These are phyloP conservation scores for Gyps fulvus DNA, from an alignment of 2,113 vertebrate species.

Conservation along the genomic window DNA sequence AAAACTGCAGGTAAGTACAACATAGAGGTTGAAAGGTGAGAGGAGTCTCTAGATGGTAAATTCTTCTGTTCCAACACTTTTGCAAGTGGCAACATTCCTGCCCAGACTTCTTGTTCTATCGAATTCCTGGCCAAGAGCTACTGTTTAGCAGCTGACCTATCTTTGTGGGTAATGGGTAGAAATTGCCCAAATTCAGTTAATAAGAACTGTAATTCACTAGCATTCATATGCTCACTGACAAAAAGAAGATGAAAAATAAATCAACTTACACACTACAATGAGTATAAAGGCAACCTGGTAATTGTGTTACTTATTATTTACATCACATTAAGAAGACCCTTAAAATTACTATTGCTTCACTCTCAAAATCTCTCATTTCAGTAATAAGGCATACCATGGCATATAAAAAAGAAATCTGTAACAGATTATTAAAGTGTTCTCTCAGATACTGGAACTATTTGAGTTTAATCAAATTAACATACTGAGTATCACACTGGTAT, in stretches of 20 bases:
- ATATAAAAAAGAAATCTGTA: neutral
- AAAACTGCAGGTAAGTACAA: neutral
- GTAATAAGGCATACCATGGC: neutral
- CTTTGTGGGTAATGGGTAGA: neutral
- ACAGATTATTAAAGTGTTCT: neutral
- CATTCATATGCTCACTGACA: neutral
- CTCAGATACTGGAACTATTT: neutral
- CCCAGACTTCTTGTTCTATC: neutral
- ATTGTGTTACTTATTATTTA: neutral
- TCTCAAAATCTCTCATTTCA: neutral
- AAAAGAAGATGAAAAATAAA: neutral
- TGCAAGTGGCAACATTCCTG: neutral
- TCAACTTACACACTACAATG: neutral
- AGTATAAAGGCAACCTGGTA: neutral
- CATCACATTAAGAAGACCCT: neutral
- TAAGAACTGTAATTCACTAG: neutral
- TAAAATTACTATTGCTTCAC: neutral
- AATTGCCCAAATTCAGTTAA: neutral
- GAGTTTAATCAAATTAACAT: neutral
- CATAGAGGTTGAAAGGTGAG: fast-evolving
- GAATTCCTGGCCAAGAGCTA: neutral
- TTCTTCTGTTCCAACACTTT: neutral
- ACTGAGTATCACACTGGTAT: neutral
- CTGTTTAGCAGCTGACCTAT: neutral
- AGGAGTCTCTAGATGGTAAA: neutral